These are phyloP conservation scores for Bembecia ichneumoniformis DNA, from an alignment of 2,888 invertebrate species.

Conservation along the genomic window DNA sequence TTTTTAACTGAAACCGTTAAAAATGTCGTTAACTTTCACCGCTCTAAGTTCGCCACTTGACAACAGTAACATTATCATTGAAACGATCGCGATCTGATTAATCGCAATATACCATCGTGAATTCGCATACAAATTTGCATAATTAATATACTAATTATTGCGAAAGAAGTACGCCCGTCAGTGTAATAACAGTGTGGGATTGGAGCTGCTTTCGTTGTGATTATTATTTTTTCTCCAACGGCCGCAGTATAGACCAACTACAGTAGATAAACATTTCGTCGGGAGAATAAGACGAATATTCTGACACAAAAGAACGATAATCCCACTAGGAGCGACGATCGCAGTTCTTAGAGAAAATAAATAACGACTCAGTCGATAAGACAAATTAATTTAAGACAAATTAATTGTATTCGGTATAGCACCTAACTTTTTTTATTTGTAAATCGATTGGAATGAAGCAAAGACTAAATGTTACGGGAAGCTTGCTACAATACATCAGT, in stretches of 20 bases:
- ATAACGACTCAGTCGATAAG: too few species aligned
- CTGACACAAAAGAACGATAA: neutral
- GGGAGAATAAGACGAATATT: conserved; percentile 14
- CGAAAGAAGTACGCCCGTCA: conserved; percentile 36
- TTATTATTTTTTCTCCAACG: conserved; percentile 10
- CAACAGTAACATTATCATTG: conserved; percentile 15
- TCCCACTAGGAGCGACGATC: too few species aligned
- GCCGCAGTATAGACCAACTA: neutral
- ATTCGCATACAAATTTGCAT: conserved; percentile 66
- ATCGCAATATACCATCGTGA: conserved; percentile 57
- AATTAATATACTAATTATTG: conserved; percentile 66
- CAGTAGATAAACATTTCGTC: conserved; percentile 18
- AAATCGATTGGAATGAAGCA: too few species aligned
- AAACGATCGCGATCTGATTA: conserved; percentile 52
- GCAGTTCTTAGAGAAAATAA: too few species aligned
- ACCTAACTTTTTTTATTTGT: too few species aligned
- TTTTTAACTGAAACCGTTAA: too few species aligned
- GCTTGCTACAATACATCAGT: too few species aligned
- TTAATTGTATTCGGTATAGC: too few species aligned
- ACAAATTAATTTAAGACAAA: too few species aligned
- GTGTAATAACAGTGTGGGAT: conserved; percentile 48
- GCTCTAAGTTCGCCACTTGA: neutral
- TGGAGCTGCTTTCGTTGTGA: conserved; percentile 13
- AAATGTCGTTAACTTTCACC: neutral
- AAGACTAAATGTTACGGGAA: too few species aligned